phyloP scores from a whole-genome alignment of 2,888 invertebrate species.

The Dynastes grantii region DNA sequence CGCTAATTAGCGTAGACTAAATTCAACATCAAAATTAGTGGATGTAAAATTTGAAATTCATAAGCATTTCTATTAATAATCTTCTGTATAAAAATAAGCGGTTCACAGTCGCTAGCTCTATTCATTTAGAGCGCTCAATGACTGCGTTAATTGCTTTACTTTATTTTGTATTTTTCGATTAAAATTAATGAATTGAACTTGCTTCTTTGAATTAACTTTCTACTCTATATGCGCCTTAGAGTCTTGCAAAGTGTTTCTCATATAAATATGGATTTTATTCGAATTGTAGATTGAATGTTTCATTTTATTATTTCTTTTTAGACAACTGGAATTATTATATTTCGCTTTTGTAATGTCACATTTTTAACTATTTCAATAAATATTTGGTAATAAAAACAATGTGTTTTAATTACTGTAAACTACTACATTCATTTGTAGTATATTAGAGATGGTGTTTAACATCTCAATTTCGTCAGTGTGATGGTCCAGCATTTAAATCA shows the following conservation, averaged over 20 bases:
- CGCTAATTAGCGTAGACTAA: background rate
- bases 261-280: background rate
- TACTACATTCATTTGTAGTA: background rate
- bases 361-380: background rate
- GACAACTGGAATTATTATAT: background rate
- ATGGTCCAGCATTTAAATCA: too few relatives aligned
- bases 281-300: background rate
- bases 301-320: background rate
- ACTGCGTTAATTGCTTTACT: slow-evolving; percentile 24
- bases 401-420: background rate
- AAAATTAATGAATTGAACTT: slow-evolving; percentile 1
- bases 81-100: background rate
- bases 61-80: background rate
- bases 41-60: slow-evolving; percentile 11
- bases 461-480: too few relatives aligned
- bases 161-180: background rate
- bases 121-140: slow-evolving; percentile 26
- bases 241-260: slow-evolving; percentile 25
- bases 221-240: slow-evolving; percentile 37
- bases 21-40: slow-evolving; percentile 21
- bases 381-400: background rate
- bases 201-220: slow-evolving; percentile 13
- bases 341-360: background rate
- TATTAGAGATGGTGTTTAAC: background rate
- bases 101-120: slow-evolving; percentile 20